Base-by-base conservation (phyloP, 1,140 invertebrate genomes). In the Apis laboriosa region DNA sequence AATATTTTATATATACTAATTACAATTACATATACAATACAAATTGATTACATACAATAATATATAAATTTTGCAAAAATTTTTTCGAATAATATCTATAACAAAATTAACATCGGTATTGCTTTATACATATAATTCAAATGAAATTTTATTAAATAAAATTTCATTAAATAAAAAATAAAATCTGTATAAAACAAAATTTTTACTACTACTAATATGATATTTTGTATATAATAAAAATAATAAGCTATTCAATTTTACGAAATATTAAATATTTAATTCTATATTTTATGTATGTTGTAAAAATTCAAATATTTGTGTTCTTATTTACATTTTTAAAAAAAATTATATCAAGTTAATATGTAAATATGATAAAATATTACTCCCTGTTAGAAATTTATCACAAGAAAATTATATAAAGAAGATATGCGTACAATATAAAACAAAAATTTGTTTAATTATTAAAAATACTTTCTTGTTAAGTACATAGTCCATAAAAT, bases 401-500 rank as follows among this genome's bases (percentile, higher is more conserved):
- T 79, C 75, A 85, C 61, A 77, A 78, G 13, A 83, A 51, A 77
- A 51, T 67, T 67, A 78, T 68, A 66, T 78, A 70, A 74, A 77
- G 34, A 75, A 78, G 70, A 68, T 49, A 74, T 19, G 17, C 63
- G 13, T 12, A 21, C 24, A 66, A 34, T 61, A 43, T 71, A 61
- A 72, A 58, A 71, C 34, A 49, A 56, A 85, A 77, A 15, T 75
- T n/a, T 78, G 51, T 58, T 56, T 1, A 61, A 49, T 55, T 13
- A 11, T 77, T 74, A 12, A 58, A 51, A 72, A 13, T 49, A 24
- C 55, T 24, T 49, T 61, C 63, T 58, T 11, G 24, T 66, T 85
- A 85, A 85, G 84, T 85, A 85, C 84, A 82, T 43, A 9, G 17
- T 70, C 21, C 49, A 58, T 76, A 77, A 82, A 71, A 77, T 60